Evolutionary conservation across 37 sponge, comb jelly and placozoan genomes (phyloP).

Genomic region (Cladorhizidae sp.): DNA sequence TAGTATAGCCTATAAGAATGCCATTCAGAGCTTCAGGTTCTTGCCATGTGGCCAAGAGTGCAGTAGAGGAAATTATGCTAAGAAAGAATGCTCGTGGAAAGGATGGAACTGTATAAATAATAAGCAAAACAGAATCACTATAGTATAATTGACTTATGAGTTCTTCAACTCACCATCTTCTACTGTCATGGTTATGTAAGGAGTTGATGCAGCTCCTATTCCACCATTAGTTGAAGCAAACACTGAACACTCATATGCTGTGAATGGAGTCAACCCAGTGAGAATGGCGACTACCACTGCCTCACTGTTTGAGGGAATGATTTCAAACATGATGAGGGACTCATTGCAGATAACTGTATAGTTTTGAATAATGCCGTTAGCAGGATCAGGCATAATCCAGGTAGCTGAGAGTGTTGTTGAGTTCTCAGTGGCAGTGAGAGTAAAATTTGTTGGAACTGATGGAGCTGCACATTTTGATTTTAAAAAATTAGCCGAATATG

Average conservation of each 20-base stretch:
- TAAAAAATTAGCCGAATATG: too few species aligned
- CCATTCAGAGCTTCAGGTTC: slow-evolving; percentile 38
- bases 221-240: slow-evolving; percentile 58
- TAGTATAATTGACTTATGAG: too few species aligned
- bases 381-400: slow-evolving; percentile 22
- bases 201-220: slow-evolving; percentile 21
- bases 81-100: neutral
- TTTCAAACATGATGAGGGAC: neutral
- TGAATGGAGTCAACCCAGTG: slow-evolving; percentile 7
- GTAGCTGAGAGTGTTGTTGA: slow-evolving; percentile 3
- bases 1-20: slow-evolving; percentile 23
- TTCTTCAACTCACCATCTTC: slow-evolving; percentile 50
- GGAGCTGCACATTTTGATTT: too few species aligned
- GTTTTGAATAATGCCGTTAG: slow-evolving; percentile 39
- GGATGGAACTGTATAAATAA: slow-evolving; percentile 8
- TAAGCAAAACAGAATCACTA: too few species aligned
- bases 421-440: neutral
- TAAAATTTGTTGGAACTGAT: slow-evolving; percentile 13
- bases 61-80: neutral
- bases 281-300: neutral
- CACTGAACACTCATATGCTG: slow-evolving; percentile 45
- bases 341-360: slow-evolving; percentile 29
- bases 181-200: slow-evolving; percentile 7
- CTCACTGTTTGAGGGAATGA: neutral
- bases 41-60: slow-evolving; percentile 21